Conservation (phyloP, 1,140 invertebrate species). For the Tigriopus japonicus region DNA sequence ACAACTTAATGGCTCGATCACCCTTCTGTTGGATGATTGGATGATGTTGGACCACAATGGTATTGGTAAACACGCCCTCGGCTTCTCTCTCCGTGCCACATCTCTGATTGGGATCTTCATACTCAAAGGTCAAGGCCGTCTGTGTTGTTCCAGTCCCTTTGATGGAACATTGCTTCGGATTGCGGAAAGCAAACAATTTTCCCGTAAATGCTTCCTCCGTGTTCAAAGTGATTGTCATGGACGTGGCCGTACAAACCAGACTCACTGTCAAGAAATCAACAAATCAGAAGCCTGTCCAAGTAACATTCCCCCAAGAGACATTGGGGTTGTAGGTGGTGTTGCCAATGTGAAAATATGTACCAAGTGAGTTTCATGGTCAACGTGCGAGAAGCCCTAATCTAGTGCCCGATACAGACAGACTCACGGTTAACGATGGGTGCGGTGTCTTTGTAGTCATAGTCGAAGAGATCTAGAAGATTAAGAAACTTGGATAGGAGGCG, state of each 20-base stretch:
- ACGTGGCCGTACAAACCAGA: constrained; percentile 29
- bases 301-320: no score
- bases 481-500: no score
- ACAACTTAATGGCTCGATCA: constrained; percentile 34
- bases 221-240: constrained; percentile 29
- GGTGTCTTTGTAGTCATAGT: no score
- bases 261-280: constrained; percentile 26
- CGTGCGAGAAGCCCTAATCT: not conserved
- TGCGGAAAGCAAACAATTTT: constrained; percentile 28
- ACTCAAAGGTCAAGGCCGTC: constrained; percentile 26
- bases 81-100: constrained; percentile 22
- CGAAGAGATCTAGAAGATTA: no score
- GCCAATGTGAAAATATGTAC: no score
- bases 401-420: no score
- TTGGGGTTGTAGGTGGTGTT: no score
- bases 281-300: no score
- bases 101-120: constrained; percentile 20
- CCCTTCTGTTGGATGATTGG: constrained; percentile 37
- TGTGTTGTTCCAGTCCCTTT: constrained; percentile 26
- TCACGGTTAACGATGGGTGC: no score
- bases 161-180: constrained; percentile 28
- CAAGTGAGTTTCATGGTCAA: not conserved
- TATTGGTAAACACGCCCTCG: constrained; percentile 25
- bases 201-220: constrained; percentile 33
- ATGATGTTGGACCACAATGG: constrained; percentile 38